phyloP scores from a whole-genome alignment of 2,797 vertebrate genomes.

The Alosa sapidissima region DNA sequence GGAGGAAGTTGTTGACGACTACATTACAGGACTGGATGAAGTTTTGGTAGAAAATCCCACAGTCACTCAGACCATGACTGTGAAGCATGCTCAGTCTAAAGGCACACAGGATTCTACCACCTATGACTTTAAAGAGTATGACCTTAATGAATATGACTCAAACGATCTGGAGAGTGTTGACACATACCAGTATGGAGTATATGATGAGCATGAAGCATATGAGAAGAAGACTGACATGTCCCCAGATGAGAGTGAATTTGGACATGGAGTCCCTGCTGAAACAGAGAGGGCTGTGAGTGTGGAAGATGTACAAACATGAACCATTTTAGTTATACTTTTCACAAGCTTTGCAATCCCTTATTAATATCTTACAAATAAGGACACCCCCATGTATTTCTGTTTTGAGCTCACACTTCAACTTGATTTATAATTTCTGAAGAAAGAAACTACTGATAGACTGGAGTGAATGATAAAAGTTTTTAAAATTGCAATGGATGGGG shows the following conservation, averaged over 20 bases:
- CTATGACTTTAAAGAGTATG: constrained; percentile 76
- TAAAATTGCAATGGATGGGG: no score
- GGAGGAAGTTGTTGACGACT: constrained; percentile 89
- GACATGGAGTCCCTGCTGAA: constrained; percentile 90
- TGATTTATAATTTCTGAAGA: background rate
- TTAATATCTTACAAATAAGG: background rate
- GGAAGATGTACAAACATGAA: no score
- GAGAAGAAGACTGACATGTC: constrained; percentile 81
- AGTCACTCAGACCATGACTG: constrained; percentile 51
- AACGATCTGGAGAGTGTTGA: constrained; percentile 65
- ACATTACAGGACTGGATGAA: constrained; percentile 93
- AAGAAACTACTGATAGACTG: no score
- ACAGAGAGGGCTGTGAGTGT: constrained; percentile 67
- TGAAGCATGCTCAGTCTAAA: constrained; percentile 37
- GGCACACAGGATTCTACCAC: constrained; percentile 42
- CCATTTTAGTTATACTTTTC: background rate
- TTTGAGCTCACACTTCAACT: background rate
- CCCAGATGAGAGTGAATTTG: constrained; percentile 84
- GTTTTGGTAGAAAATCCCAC: constrained; percentile 73
- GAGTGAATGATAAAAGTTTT: no score
- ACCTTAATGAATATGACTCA: constrained; percentile 69
- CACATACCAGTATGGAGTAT: constrained; percentile 82
- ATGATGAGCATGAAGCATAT: constrained; percentile 78
- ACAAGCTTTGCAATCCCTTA: background rate
- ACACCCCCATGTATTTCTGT: background rate